Base-by-base conservation (phyloP, 2,797 vertebrate species). In the Acanthis flammea region DNA sequence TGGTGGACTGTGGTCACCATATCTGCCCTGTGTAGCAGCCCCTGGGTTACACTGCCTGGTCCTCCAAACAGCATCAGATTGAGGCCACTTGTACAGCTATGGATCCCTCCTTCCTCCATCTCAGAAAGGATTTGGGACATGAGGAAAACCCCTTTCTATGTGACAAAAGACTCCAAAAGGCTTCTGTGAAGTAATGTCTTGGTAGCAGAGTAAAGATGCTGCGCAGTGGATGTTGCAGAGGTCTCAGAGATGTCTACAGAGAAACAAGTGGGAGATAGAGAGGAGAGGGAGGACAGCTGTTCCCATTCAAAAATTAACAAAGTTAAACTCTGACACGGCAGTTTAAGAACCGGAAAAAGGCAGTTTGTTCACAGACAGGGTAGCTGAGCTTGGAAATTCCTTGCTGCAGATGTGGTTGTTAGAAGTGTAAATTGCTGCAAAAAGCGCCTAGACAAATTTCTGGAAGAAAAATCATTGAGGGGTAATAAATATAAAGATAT, bases 301-400 rank as follows among this genome's bases (percentile, higher is more conserved):
- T 91, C 75, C 67, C 19, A 14, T 60, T 33, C 67, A 45, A 11
- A n/a, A 50, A 44, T 62, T 55, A 74, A 66, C 41, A 44, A 76
- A 79, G 68, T 79, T 79, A 82, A 83, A 79, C 55, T 78, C 94
- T 31, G 47, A 72, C 27, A 22, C 0, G 31, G 74, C 85, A 70
- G 31, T 67, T 92, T 55, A 35, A 85, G 82, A 91, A 65, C 24
- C 67, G 39, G 48, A 27, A 77, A 87, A 47, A 70, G 55, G 55
- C 67, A 42, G 31, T 58, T 95, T 87, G 73, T 65, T 53, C 63
- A 41, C 51, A 87, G 63, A 30, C 31, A 33, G 50, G 47, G 42
- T 58, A 82, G 90, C 82, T 62, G 78, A 94, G 77, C 89, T 91
- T 75, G 76, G 79, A 90, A 88, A 77, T 90, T 90, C 53, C 63